Conservation (phyloP, 2,888 invertebrate species). For the Archips xylosteana region DNA sequence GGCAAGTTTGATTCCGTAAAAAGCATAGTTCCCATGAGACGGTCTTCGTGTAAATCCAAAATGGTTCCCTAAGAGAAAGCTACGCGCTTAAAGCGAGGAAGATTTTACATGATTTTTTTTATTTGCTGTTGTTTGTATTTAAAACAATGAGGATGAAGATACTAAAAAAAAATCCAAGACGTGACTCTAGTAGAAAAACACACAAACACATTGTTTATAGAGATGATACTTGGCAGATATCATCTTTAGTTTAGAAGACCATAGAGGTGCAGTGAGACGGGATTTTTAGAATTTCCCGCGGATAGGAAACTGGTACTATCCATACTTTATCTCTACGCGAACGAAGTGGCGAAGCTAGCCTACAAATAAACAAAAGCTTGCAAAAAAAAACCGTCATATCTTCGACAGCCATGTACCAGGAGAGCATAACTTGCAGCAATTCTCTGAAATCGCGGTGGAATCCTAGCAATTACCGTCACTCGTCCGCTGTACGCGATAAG, state of each 20-base stretch:
- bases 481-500: conserved; percentile 23
- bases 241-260: too few species aligned
- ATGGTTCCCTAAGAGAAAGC: neutral
- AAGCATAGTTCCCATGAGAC: conserved; percentile 9
- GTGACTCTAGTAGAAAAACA: too few species aligned
- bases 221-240: too few species aligned
- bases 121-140: too few species aligned
- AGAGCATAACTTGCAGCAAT: conserved; percentile 34
- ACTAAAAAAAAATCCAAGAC: neutral
- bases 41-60: neutral
- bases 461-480: conserved; percentile 21
- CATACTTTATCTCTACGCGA: too few species aligned
- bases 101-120: neutral
- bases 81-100: neutral
- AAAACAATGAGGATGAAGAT: too few species aligned
- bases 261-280: too few species aligned
- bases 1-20: conserved; percentile 10
- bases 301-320: too few species aligned
- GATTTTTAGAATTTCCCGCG: too few species aligned
- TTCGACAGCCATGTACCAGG: conserved; percentile 24
- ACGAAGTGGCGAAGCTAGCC: too few species aligned
- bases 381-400: neutral
- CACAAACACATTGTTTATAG: too few species aligned
- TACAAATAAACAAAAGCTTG: neutral
- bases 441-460: neutral